Evolutionary conservation across 1,140 invertebrate genomes (phyloP), one percentile per base, ranked within the genome.

Genomic region (Drosophila repletoides): DNA sequence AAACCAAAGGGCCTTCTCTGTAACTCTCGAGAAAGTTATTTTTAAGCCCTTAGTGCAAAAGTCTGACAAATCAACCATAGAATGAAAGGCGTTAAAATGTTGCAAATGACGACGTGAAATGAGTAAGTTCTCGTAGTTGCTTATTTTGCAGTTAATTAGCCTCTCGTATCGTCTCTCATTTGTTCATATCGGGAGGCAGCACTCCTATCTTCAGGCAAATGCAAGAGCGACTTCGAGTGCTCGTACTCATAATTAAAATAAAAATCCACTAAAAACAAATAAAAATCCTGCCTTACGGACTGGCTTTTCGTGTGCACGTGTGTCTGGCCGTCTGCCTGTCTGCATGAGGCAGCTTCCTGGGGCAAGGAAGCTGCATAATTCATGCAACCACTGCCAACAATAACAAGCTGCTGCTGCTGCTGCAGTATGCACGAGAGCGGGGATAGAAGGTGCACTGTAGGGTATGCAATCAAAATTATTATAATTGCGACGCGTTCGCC

Each of bases 401-500:
- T 49, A 75, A 79, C 76, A 66, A 56, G 58, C 48, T 56, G 34
- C 60, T 48, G 40, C 49, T 55, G 40, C 38, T 43, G 31, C 45
- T 41, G 38, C 52, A 22, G 14, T 48, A 28, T 17, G n/a, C 26
- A 3, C 29, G 12, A 3, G 17, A 7, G 26, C 3, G 7, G 19
- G 7, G 15, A 6, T 7, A 5, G 31, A 4, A 43, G 41, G 9
- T 19, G 28, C 19, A 10, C 24, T 34, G 60, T 22, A 49, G 51
- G 34, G 55, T 38, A 65, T 79, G 77, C 72, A 88, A 88, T 88
- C 84, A 88, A 88, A 88, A 88, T 88, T 88, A 88, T 88, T 88
- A 88, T 88, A 88, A 88, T 88, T 88, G 75, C 84, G 77, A 84
- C 64, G 77, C 84, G 77, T 84, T 88, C 77, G 75, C 84, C 84